phyloP scores from a whole-genome alignment of 2,797 vertebrate species.

The Gallinago solitaria region DNA sequence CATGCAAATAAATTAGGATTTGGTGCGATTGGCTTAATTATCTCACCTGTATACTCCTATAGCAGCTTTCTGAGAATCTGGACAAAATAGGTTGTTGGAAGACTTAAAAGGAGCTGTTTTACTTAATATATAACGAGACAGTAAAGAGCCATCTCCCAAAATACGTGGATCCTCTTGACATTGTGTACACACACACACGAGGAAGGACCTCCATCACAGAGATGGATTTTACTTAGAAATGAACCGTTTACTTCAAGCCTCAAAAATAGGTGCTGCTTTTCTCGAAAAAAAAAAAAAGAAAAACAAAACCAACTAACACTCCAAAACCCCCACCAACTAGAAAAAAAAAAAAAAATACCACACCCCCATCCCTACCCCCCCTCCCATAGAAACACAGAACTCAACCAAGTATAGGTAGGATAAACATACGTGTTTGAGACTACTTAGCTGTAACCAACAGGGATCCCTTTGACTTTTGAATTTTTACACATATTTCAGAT shows the following conservation, averaged over 20 bases:
- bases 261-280: neutral
- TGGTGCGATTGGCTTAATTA: neutral
- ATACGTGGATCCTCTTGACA: neutral
- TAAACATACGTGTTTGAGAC: neutral
- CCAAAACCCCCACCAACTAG: neutral
- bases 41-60: neutral
- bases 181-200: neutral
- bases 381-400: neutral
- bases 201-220: neutral
- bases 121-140: neutral
- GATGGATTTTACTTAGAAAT: neutral
- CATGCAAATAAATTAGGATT: neutral
- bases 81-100: neutral
- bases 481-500: slow-evolving; percentile 62
- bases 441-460: slow-evolving; percentile 23
- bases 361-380: neutral
- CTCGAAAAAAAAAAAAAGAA: neutral
- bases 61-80: neutral
- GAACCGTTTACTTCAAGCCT: neutral
- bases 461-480: slow-evolving; percentile 51
- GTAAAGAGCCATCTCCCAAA: neutral
- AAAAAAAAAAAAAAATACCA: no score
- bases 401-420: neutral
- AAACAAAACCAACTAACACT: no score
- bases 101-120: neutral